phyloP scores from a whole-genome alignment of 2,113 vertebrate species.

The Tautogolabrus adspersus region DNA sequence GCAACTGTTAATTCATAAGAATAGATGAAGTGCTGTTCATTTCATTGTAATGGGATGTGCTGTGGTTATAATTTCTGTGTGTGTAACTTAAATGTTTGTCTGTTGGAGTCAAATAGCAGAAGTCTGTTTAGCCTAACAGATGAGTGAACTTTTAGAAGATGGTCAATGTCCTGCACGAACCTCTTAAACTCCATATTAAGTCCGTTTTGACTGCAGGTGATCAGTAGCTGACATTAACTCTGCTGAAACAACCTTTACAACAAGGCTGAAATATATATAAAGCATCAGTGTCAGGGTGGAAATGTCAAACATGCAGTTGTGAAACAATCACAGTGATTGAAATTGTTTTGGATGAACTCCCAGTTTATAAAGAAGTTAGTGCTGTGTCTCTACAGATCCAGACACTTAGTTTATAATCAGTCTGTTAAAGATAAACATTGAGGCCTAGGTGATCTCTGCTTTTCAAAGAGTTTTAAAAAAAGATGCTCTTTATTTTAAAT shows the following conservation, averaged over 20 bases:
- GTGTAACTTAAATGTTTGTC: conserved; percentile 4
- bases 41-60: conserved; percentile 23
- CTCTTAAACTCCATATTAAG: conserved; percentile 13
- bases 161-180: background rate
- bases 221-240: conserved; percentile 15
- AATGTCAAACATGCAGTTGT: conserved; percentile 13
- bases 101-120: background rate
- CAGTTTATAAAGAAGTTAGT: conserved; percentile 1
- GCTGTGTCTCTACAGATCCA: background rate
- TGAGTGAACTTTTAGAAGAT: background rate
- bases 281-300: background rate
- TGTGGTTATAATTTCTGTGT: conserved; percentile 6
- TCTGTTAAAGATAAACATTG: too few relatives aligned
- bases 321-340: background rate
- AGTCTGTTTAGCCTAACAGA: conserved; percentile 5
- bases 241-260: conserved; percentile 35
- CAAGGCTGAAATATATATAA: conserved; percentile 26
- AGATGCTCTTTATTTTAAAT: too few relatives aligned
- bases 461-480: too few relatives aligned
- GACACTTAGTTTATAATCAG: background rate
- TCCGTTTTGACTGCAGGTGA: background rate
- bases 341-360: background rate
- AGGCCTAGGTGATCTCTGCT: too few relatives aligned
- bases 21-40: conserved; percentile 23
- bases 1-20: conserved; percentile 8